Evolutionary conservation across 2,113 vertebrate genomes (phyloP), one percentile per base, ranked within the genome.

Genomic region (Oostethus manadensis): DNA sequence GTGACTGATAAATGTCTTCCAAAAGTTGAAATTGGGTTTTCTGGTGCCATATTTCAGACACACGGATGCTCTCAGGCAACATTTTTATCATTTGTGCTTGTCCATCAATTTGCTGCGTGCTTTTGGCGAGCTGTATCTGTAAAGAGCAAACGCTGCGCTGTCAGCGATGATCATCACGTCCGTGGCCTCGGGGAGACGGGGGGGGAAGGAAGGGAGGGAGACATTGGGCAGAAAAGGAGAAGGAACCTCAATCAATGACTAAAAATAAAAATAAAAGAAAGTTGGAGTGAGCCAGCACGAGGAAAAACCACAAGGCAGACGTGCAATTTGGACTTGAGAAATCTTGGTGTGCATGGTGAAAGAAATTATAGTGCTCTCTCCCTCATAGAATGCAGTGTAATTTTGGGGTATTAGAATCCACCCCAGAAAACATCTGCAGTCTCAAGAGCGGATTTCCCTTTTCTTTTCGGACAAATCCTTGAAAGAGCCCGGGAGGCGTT

Each of bases 81-180:
- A 60, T 81, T 67, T 42, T 76, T 71, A 77, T 81, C 75, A 70
- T 74, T 62, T 58, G 35, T 42, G 74, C 63, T 68, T 76, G 74
- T 76, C 76, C 62, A 67, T 84, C 79, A 85, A 49, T 77, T 42
- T 35, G n/a, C 66, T 55, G 11, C n/a, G 1, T 68, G 82, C 78
- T 74, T 71, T 77, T 77, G 77, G 74, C 78, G 50, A 78, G 68
- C 63, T 55, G 50, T 69, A 62, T 76, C 71, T 68, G 55, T 33
- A 55, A 60, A 75, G 58, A 46, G 77, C 69, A 55, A 55, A 55
- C 40, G 53, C 64, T 71, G 66, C n/a, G 13, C 58, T 38, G 56
- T 80, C 78, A 71, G 57, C 65, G 65, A 69, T 54, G 70, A 82
- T 81, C 77, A 63, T 67, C 38, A 14, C 13, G 72, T 83, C 78